Conservation (phyloP, 2,888 invertebrate genomes). For the Yponomeuta sedellus region DNA sequence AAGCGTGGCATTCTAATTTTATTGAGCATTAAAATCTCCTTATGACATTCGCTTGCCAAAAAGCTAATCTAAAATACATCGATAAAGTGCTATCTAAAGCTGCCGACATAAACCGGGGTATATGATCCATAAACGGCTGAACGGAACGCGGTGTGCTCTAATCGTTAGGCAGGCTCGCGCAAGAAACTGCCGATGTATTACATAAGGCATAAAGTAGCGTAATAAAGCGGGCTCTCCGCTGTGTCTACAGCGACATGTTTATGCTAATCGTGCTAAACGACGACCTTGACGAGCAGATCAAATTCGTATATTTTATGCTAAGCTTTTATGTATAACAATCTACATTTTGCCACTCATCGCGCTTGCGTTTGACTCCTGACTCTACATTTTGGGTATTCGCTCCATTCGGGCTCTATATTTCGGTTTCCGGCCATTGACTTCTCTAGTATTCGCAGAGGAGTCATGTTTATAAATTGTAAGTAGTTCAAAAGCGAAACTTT, state of each 20-base stretch:
- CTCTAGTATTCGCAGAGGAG: too few relatives aligned
- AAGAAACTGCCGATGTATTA: neutral
- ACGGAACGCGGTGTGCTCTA: conserved; percentile 42
- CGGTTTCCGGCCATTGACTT: too few relatives aligned
- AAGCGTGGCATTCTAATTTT: conserved; percentile 41
- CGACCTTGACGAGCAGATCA: conserved; percentile 1
- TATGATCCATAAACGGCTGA: conserved; percentile 63
- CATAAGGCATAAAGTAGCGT: neutral
- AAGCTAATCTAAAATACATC: conserved; percentile 57
- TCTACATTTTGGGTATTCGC: too few relatives aligned
- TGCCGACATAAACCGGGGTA: conserved; percentile 56
- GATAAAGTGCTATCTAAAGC: conserved; percentile 58
- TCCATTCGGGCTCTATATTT: too few relatives aligned
- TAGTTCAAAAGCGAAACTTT: too few relatives aligned
- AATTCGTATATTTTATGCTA: neutral
- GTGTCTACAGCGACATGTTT: neutral
- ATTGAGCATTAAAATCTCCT: conserved; percentile 33
- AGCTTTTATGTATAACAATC: too few relatives aligned
- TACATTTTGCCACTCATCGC: too few relatives aligned
- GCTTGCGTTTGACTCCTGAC: too few relatives aligned
- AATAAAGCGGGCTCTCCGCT: neutral
- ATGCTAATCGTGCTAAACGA: conserved; percentile 3
- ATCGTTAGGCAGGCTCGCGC: conserved; percentile 16
- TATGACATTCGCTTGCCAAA: conserved; percentile 34
- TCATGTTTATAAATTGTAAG: too few relatives aligned